Conservation (phyloP, 2,797 vertebrate species). For the Thaleichthys pacificus region DNA sequence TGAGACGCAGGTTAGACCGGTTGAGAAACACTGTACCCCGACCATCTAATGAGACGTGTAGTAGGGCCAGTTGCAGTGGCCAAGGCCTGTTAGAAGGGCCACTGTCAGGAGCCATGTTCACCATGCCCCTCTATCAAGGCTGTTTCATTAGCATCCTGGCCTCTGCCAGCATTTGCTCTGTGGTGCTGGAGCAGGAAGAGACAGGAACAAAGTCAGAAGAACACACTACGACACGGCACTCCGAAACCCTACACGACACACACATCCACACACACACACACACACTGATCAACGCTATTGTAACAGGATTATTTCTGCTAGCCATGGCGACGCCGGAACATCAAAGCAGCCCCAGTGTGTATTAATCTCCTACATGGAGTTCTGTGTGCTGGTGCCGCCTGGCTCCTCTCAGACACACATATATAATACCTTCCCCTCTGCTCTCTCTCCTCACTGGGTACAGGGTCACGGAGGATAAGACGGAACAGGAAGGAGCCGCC, state of each 20-base stretch:
- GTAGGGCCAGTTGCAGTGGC: too few relatives aligned
- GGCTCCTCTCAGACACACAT: slow-evolving; percentile 25
- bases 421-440: slow-evolving; percentile 43
- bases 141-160: too few relatives aligned
- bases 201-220: not conserved
- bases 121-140: too few relatives aligned
- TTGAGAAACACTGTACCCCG: too few relatives aligned
- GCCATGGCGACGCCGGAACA: slow-evolving; percentile 51
- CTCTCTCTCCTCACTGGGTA: not conserved
- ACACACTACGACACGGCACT: not conserved
- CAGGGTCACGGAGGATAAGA: not conserved
- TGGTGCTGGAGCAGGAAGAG: too few relatives aligned
- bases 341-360: slow-evolving; percentile 52
- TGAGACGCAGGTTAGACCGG: too few relatives aligned
- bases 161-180: too few relatives aligned
- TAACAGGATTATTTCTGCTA: slow-evolving; percentile 61
- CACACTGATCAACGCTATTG: slow-evolving; percentile 42
- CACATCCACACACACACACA: slow-evolving; percentile 5
- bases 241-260: not conserved
- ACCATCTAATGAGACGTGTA: too few relatives aligned
- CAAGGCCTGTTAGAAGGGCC: too few relatives aligned
- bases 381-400: slow-evolving; percentile 26
- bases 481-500: not conserved
- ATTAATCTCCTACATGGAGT: slow-evolving; percentile 54
- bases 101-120: too few relatives aligned